These are phyloP conservation scores for Apamea anceps DNA, from an alignment of 2,888 invertebrate genomes.

Conservation along the genomic window DNA sequence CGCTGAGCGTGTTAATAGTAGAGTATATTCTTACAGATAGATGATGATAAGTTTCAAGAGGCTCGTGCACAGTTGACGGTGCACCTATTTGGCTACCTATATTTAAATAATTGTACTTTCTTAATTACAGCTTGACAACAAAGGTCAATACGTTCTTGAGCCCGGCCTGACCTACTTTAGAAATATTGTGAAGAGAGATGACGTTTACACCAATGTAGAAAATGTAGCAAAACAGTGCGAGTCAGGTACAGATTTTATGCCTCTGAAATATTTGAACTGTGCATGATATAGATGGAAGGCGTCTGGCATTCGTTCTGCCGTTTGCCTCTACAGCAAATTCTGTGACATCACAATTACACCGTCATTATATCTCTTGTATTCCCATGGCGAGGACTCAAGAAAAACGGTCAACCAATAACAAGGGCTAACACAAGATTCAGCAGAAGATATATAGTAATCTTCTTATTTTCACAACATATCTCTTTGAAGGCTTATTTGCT, in stretches of 20 bases:
- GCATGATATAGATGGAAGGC: background rate
- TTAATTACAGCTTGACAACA: constrained; percentile 26
- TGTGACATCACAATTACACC: background rate
- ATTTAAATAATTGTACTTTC: background rate
- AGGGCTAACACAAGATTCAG: background rate
- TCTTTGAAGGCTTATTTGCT: no score
- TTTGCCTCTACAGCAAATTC: background rate
- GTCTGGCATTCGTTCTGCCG: background rate
- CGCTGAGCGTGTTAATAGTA: no score
- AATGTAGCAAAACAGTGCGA: constrained; percentile 24
- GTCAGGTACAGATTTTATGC: constrained; percentile 14
- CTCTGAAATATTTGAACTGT: background rate
- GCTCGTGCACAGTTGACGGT: background rate
- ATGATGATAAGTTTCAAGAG: no score
- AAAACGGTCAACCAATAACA: background rate
- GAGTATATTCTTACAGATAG: background rate
- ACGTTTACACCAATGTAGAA: background rate
- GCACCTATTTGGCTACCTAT: background rate
- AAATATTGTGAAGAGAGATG: constrained; percentile 24
- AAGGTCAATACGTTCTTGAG: constrained; percentile 18
- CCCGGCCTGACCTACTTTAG: constrained; percentile 7
- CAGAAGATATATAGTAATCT: background rate
- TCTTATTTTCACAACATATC: no score
- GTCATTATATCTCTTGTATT: background rate
- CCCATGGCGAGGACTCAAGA: background rate